Conservation (phyloP, 92 coral and sea anemone species). For the Zoanthus solanderi region DNA sequence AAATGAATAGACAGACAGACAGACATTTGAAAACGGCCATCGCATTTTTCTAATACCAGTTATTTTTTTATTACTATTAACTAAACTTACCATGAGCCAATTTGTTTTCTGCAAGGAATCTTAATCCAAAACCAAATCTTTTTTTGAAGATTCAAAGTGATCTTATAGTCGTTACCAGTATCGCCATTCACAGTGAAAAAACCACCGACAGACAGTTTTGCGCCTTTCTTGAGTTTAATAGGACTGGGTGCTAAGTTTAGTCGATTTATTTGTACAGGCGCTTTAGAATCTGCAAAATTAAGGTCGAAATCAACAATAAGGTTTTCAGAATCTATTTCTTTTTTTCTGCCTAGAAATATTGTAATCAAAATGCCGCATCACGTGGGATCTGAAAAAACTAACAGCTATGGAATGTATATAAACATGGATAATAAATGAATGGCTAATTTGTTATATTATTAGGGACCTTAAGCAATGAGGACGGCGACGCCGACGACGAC, state of each 20-base stretch:
- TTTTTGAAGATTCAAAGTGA: background rate
- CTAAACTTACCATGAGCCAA: slow-evolving; percentile 26
- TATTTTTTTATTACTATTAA: background rate
- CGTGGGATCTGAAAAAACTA: too few species aligned
- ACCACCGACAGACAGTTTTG: slow-evolving; percentile 1
- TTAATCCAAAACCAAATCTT: slow-evolving; percentile 31
- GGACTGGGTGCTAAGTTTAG: slow-evolving; percentile 1
- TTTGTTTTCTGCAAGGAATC: slow-evolving; percentile 12
- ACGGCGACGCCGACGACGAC: too few species aligned
- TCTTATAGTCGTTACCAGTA: slow-evolving; percentile 14
- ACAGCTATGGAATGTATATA: too few species aligned
- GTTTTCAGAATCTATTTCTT: too few species aligned
- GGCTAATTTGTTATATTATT: too few species aligned
- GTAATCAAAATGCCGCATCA: too few species aligned
- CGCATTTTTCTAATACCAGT: background rate
- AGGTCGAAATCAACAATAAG: background rate
- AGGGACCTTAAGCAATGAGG: too few species aligned
- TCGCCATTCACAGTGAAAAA: background rate
- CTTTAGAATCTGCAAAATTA: slow-evolving; percentile 4
- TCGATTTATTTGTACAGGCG: slow-evolving; percentile 8
- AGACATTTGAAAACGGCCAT: background rate
- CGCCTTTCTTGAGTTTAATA: background rate
- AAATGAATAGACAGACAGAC: too few species aligned
- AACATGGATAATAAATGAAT: too few species aligned
- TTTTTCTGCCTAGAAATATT: too few species aligned